Base-by-base conservation (phyloP, 2,113 vertebrate species). In the Siphamia tubifer region DNA sequence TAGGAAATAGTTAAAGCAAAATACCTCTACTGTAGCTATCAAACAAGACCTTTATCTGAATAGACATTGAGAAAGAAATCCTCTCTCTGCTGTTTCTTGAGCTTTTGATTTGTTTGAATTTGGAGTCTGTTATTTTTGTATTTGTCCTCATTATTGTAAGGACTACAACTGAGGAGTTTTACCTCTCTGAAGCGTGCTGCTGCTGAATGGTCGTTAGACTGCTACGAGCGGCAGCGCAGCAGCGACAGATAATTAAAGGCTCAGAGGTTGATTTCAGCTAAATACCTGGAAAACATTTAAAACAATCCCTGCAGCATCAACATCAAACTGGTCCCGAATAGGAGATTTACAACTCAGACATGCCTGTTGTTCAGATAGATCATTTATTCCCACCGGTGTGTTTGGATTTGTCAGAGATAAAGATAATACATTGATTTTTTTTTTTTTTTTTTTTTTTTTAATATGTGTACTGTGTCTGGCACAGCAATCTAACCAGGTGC, bases 241-340 rank as follows among this genome's bases (percentile, higher is more conserved):
- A 47, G 15, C n/a, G 31, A 57, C 65, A 52, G 20, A 73, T 78
- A 70, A 75, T 57, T 72, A 25, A 45, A 60, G 30, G 34, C 68
- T 68, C 64, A 27, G 15, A 27, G 42, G 42, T 36, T 60, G 7
- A 27, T 64, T 66, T 65, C 42, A 30, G 30, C 10, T 23, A 38
- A 45, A 49, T 62, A 70, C 32, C 49, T 51, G 55, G 49, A 39
- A 58, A 67, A 69, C 12, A 31, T 60, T 62, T 20, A 21, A 69
- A 69, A 47, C n/a, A 43, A 19, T 30, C 25, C 42, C 17, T 71
- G 55, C 51, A 44, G 16, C 43, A 42, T 42, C 9, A 76, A 58
- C 62, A 39, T 52, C 60, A 71, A 32, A 32, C 27, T 34, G 15
- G 23, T 42, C n/a, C 24, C 44, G 35, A 54, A 32, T 32, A n/a